phyloP scores from a whole-genome alignment of 2,797 vertebrate species.

The Leuciscus waleckii region DNA sequence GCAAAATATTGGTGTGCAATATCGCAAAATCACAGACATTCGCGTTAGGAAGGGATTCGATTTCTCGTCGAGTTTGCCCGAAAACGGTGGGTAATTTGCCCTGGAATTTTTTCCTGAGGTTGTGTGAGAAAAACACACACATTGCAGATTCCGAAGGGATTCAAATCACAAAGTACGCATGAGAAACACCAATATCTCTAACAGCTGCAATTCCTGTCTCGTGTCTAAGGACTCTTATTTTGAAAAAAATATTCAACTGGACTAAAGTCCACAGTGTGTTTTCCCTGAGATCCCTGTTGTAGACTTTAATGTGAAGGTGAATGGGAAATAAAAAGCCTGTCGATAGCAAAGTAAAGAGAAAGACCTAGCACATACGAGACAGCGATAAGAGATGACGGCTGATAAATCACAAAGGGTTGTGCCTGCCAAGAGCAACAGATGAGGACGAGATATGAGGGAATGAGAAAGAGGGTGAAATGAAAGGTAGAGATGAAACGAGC shows the following conservation, averaged over 20 bases:
- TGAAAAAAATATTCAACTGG: not conserved
- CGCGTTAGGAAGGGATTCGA: too few relatives aligned
- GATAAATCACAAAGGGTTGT: conserved; percentile 79
- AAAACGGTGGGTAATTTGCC: not conserved
- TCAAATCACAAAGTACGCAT: too few relatives aligned
- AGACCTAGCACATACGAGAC: conserved; percentile 70
- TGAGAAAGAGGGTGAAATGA: conserved; percentile 54
- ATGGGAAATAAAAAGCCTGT: conserved; percentile 44
- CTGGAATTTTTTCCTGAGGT: not conserved
- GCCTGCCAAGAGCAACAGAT: conserved; percentile 76
- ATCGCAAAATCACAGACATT: not conserved
- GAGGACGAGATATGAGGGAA: conserved; percentile 63
- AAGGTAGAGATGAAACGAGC: conserved; percentile 61
- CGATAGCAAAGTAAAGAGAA: conserved; percentile 6
- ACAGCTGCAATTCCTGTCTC: not conserved
- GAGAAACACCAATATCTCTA: too few relatives aligned
- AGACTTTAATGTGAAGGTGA: conserved; percentile 36
- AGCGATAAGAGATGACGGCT: conserved; percentile 75
- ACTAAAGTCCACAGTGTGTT: conserved; percentile 13
- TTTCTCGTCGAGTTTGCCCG: too few relatives aligned
- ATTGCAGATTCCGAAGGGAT: not conserved
- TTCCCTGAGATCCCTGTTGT: conserved; percentile 39
- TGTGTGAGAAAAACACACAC: not conserved
- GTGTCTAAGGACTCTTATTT: conserved; percentile 1
- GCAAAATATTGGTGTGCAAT: not conserved